Conservation (phyloP, 2,797 vertebrate species). For the Onychomys arenicola region DNA sequence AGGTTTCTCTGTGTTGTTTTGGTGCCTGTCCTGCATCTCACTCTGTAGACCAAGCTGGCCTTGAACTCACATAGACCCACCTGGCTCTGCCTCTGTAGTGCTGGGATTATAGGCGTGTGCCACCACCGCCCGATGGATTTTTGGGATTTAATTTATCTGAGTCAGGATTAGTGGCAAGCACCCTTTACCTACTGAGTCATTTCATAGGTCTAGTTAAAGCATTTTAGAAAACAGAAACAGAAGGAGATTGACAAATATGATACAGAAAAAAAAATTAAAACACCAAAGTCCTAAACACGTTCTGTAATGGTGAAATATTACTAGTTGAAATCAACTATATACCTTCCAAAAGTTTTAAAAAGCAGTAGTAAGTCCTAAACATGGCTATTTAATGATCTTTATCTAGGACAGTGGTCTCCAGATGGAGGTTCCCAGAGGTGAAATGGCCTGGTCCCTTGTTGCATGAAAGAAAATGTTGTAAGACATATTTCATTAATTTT, state of each 20-base stretch:
- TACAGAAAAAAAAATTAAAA: background rate
- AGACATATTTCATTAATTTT: background rate
- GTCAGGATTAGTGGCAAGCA: background rate
- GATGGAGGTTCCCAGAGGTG: background rate
- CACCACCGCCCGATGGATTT: no score
- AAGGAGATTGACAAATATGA: background rate
- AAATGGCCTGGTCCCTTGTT: background rate
- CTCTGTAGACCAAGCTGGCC: no score
- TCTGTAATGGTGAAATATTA: background rate
- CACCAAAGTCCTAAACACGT: background rate
- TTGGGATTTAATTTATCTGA: background rate
- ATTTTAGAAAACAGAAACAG: background rate
- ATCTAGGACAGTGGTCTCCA: background rate
- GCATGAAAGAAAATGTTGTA: background rate
- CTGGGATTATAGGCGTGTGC: no score
- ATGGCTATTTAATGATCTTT: background rate
- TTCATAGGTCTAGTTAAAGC: background rate
- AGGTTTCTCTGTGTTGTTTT: no score
- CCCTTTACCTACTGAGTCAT: background rate
- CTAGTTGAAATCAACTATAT: background rate
- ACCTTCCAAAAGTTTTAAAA: background rate
- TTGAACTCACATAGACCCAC: no score
- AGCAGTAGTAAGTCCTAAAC: background rate
- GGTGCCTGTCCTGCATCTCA: no score
- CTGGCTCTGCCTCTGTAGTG: no score